These are phyloP conservation scores for Alces alces DNA, from an alignment of 2,113 vertebrate species.

Conservation along the genomic window DNA sequence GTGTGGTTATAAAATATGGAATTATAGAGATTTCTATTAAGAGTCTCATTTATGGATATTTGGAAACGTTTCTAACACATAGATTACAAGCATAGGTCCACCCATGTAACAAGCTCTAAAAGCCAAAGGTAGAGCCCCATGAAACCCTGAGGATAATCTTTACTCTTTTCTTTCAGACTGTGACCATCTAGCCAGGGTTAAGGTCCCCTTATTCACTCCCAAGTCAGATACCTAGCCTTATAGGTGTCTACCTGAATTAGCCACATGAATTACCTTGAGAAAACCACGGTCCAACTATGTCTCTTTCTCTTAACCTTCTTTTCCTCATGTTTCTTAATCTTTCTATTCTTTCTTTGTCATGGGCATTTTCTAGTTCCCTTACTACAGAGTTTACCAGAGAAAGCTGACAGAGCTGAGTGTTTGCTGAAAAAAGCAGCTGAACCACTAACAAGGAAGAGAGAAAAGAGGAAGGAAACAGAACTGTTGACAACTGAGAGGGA, in stretches of 20 bases:
- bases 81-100: background rate
- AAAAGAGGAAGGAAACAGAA: background rate
- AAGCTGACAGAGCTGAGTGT: slow-evolving; percentile 4
- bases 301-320: background rate
- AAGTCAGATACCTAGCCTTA: background rate
- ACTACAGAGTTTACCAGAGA: background rate
- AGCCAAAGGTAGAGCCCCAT: background rate
- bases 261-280: background rate
- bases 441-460: background rate
- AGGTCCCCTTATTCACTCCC: background rate
- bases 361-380: background rate
- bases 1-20: background rate
- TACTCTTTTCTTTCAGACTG: background rate
- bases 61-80: background rate
- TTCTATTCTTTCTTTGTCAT: background rate
- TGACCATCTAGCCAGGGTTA: background rate
- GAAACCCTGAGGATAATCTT: background rate
- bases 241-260: background rate
- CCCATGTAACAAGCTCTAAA: background rate
- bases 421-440: background rate
- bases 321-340: background rate
- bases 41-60: background rate
- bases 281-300: background rate
- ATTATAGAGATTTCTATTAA: slow-evolving; percentile 9
- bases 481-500: background rate